Conservation (phyloP, 2,113 vertebrate genomes). For the Pimephales promelas region DNA sequence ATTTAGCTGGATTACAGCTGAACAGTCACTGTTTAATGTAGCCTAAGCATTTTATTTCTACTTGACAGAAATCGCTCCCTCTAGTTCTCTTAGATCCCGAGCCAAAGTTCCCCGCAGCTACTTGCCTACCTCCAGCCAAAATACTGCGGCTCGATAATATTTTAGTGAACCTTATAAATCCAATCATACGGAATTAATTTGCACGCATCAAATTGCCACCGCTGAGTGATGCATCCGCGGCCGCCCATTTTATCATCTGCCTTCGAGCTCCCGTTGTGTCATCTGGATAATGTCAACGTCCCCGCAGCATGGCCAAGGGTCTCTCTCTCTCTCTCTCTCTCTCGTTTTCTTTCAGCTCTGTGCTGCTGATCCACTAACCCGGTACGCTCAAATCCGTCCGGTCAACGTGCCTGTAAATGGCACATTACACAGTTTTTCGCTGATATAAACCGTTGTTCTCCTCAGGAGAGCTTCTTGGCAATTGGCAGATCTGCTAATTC, state of each 20-base stretch:
- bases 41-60: constrained; percentile 47
- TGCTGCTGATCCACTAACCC: constrained; percentile 68
- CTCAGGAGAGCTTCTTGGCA: constrained; percentile 15
- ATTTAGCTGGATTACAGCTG: constrained; percentile 34
- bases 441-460: constrained; percentile 26
- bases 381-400: constrained; percentile 62
- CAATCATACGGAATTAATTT: constrained; percentile 70
- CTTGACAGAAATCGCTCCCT: constrained; percentile 42
- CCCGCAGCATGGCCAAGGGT: constrained; percentile 65
- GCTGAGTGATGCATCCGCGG: constrained; percentile 62
- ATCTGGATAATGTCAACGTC: constrained; percentile 76
- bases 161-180: constrained; percentile 66
- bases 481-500: background rate
- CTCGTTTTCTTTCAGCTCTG: background rate
- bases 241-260: constrained; percentile 70
- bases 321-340: constrained; percentile 58
- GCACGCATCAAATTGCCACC: constrained; percentile 70
- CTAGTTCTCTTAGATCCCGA: constrained; percentile 56
- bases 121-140: constrained; percentile 59
- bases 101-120: constrained; percentile 67
- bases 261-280: constrained; percentile 68
- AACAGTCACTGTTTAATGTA: constrained; percentile 36
- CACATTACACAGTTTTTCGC: constrained; percentile 59
- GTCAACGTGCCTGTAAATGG: constrained; percentile 71
- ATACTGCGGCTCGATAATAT: constrained; percentile 63